Evolutionary conservation across 2,888 invertebrate species (phyloP).

Genomic region (Ophion costatus): DNA sequence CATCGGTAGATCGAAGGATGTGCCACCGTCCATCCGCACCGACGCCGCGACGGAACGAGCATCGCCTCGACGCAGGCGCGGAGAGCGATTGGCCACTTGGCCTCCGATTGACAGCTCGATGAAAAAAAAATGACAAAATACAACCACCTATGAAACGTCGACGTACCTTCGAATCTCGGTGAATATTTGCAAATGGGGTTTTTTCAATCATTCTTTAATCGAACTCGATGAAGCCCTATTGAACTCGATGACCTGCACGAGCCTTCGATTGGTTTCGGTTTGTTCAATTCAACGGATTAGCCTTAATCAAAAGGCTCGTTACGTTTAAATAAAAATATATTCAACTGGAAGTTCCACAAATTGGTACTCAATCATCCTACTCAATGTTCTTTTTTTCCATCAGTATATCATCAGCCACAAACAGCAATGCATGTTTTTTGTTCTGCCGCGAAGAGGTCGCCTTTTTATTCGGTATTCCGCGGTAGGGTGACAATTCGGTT

Average conservation of each 20-base stretch:
- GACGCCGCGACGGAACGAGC: slow-evolving; percentile 41
- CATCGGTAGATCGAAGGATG: slow-evolving; percentile 61
- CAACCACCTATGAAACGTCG: not conserved
- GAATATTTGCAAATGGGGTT: not conserved
- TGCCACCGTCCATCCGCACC: slow-evolving; percentile 49
- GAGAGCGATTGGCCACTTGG: slow-evolving; percentile 27
- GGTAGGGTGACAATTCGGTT: no score
- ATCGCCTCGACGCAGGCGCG: not conserved
- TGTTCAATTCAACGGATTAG: not conserved
- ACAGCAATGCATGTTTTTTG: not conserved
- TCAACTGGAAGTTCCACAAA: not conserved
- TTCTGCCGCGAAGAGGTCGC: not conserved
- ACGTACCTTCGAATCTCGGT: not conserved
- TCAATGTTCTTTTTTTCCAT: not conserved
- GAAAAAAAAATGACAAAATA: not conserved
- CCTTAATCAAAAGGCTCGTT: not conserved
- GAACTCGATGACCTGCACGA: not conserved
- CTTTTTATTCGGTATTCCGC: not conserved
- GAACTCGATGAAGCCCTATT: not conserved
- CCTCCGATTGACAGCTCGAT: not conserved
- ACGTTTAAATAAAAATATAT: not conserved
- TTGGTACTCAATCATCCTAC: not conserved
- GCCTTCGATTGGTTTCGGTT: not conserved
- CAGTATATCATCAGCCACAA: not conserved
- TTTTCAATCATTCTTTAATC: not conserved